Base-by-base conservation (phyloP, 2,888 invertebrate genomes). In the Clivina fossor region DNA sequence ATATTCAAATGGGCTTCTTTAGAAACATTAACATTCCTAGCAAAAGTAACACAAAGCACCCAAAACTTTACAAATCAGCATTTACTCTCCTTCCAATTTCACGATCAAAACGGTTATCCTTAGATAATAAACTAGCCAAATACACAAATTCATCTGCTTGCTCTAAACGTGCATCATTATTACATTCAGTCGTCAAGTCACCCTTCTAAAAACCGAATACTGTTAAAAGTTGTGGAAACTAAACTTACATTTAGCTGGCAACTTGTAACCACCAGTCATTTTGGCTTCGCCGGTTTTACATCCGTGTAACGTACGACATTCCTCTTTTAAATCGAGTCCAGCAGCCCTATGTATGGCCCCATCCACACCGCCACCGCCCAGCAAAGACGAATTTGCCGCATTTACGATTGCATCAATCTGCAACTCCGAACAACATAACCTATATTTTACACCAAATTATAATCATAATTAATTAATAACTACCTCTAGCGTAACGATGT, bases 291-390 rank as follows among this genome's bases (percentile, higher is more conserved):
- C 93, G n/a, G 87, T 86, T 0, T 75, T 72, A 72, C 93, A 94
- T 0, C 91, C 90, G 47, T 78, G 75, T 1, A 93, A 74, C 1
- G 82, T 78, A 35, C 73, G 68, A 68, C 92, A 92, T 75, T 93
- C 93, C 58, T 80, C 78, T 69, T 80, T 76, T 38, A 90, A 76
- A 40, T 75, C 69, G 1, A 75, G 71, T 2, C 93, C 93, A 26
- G 93, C 93, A 1, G 85, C 88, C 58, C 80, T 72, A 68, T 94
- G 93, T 65, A 94, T 94, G 4, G 91, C 92, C 28, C 93, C 93
- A 74, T 93, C 93, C 15, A 94, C 93, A 70, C 93, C 93, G 20
- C 92, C 92, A 18, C 94, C 93, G 4, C 90, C 90, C 40, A 79
- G 70, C 33, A 93, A 74, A 15, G 73, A 71, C 0, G 80, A 79